Evolutionary conservation across 2,113 vertebrate genomes (phyloP), one percentile per base, ranked within the genome.

Genomic region (Colossoma macropomum): DNA sequence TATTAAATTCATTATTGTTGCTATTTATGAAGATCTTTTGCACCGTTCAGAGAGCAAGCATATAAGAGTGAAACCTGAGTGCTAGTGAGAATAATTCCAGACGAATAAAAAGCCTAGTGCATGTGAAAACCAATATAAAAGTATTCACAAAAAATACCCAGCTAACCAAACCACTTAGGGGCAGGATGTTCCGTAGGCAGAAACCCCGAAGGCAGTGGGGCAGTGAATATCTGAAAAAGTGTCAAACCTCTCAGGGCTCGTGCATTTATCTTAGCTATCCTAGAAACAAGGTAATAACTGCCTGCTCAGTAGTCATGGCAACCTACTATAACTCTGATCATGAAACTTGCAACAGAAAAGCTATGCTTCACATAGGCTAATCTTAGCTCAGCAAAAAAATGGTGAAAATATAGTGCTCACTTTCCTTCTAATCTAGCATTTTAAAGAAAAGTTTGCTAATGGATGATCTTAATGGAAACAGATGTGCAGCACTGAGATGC

Each of bases 271-370:
- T 30, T 45, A 76, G 52, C 54, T n/a, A 62, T 81, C 60, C 62
- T 56, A 66, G 28, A 76, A 79, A 86, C 63, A 71, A 32, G 30
- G 56, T 59, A 70, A 83, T 79, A 75, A 60, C 70, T 54, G 77
- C 74, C 77, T 79, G 52, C 45, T 71, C 54, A 71, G 76, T 86
- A 76, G 21, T 63, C 75, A 82, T 82, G 80, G 80, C 48, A 86
- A 86, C 84, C 10, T 23, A 85, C 25, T 54, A 38, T 75, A 62
- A 82, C 75, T 75, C n/a, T 69, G n/a, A 80, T 83, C 59, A 79
- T 74, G 32, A 84, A 84, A 84, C 23, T 28, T 73, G 45, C 56
- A 78, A 73, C 28, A 79, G 68, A 66, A 78, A 73, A 59, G 60
- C 62, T 68, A 76, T 28, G 21, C 25, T 59, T 32, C 62, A 45